Base-by-base conservation (phyloP, 2,888 invertebrate species). In the Rhyacophila evoluta region DNA sequence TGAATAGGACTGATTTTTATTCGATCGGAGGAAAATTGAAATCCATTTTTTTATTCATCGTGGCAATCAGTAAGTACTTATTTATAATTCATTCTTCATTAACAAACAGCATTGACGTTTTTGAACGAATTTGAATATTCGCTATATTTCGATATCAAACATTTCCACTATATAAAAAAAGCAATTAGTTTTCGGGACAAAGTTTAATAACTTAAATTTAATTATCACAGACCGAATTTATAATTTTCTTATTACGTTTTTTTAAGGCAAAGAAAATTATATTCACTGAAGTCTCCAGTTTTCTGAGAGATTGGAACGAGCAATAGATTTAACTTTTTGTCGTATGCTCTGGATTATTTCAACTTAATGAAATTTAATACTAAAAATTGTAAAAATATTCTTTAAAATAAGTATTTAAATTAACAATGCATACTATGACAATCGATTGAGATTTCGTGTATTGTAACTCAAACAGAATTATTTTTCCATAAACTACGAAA, bases 1-100 rank as follows among this genome's bases (percentile, higher is more conserved):
- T 55, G 55, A 55, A 55, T 25, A 55, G 55, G 0, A 12, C 25
- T 55, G 55, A 55, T 55, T 55, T 55, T 55, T 55, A 55, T 55
- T 19, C 10, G 25, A 55, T 55, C 8, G 55, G 10, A 19, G n/a
- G 2, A 55, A 6, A 55, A 19, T 19, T 55, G 19, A 19, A 25
- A 55, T 25, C 19, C 15, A 55, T 15, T 55, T 55, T 55, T 55
- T 6, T 10, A 55, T 19, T 19, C 55, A 55, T 19, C 25, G 19
- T 19, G 25, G 55, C 55, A 55, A 25, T 55, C 25, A 55, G 55
- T 25, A 55, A 55, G 55, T 25, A 55, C 8, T 19, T 25, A 55
- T 55, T 25, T 55, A 55, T 55, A 55, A 55, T 55, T 25, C 10
- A 55, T 25, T 19, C 8, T 55, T 55, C 10, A 10, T 55, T 25